A percentile compares a stretch with the other conserved stretches of the same genome.
phyloP scores from a whole-genome alignment of 2,113 vertebrate genomes.

The Bujurquina vittata region DNA sequence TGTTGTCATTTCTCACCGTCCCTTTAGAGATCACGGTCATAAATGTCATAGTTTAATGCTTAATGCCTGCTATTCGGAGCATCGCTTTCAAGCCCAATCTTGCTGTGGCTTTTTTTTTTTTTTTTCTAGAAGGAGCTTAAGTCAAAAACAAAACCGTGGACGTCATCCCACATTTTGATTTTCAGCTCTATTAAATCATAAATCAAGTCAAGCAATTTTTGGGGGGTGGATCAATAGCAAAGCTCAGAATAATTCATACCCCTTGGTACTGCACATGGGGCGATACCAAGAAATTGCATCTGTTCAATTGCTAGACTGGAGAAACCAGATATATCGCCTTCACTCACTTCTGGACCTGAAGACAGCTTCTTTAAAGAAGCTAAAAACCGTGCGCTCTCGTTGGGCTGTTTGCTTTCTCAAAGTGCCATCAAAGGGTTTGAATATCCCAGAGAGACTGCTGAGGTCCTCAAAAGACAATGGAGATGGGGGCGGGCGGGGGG shows the following conservation, averaged over 20 bases:
- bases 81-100: not conserved
- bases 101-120: too few relatives aligned
- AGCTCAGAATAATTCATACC: not conserved
- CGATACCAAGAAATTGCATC: not conserved
- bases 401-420: conserved; percentile 10
- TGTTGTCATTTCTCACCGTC: not conserved
- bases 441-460: conserved; percentile 10
- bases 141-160: not conserved
- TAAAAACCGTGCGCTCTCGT: not conserved
- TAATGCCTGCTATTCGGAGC: too few relatives aligned
- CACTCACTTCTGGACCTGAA: not conserved
- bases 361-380: not conserved
- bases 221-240: not conserved
- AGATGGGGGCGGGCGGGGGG: conserved; percentile 5
- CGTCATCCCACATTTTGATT: not conserved
- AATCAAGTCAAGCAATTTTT: not conserved
- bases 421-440: conserved; percentile 22
- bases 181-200: not conserved
- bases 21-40: not conserved
- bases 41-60: not conserved
- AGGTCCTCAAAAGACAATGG: conserved; percentile 51
- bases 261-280: not conserved
- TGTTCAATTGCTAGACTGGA: not conserved
- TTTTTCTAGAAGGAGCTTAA: too few relatives aligned
- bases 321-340: not conserved